phyloP scores from a whole-genome alignment of 2,797 vertebrate species.

The Enteromius radiatus region DNA sequence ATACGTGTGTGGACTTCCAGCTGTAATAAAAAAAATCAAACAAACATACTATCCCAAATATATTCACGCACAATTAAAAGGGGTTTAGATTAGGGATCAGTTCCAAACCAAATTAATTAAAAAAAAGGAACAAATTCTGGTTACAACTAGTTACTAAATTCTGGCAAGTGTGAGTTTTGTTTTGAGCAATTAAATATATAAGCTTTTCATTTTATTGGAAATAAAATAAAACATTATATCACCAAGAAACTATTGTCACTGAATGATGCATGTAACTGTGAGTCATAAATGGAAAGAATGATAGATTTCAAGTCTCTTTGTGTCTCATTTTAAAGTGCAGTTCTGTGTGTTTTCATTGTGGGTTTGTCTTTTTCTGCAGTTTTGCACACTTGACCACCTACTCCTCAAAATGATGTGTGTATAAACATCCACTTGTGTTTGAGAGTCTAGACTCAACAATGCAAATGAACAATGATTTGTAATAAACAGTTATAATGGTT shows the following conservation, averaged over 20 bases:
- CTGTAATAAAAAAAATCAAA: neutral
- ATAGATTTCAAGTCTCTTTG: neutral
- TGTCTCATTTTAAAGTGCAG: constrained; percentile 1
- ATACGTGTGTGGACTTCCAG: neutral
- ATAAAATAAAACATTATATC: neutral
- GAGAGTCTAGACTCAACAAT: constrained; percentile 41
- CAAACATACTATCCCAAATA: neutral
- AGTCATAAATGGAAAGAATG: constrained; percentile 26
- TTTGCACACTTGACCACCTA: constrained; percentile 33
- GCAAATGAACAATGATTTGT: constrained; percentile 34
- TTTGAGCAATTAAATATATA: neutral
- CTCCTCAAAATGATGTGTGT: constrained; percentile 31
- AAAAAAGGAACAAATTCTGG: neutral
- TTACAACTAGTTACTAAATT: no score
- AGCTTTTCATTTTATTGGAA: neutral
- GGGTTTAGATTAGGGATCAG: neutral
- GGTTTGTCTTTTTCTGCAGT: constrained; percentile 37
- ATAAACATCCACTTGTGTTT: constrained; percentile 41
- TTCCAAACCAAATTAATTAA: no score
- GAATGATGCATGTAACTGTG: constrained; percentile 11
- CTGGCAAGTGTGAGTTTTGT: neutral
- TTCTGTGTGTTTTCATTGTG: constrained; percentile 21
- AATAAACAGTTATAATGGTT: neutral
- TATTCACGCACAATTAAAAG: neutral
- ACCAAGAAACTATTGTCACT: constrained; percentile 2